Base-by-base conservation (phyloP, 1,140 invertebrate genomes). In the Amyelois transitella region DNA sequence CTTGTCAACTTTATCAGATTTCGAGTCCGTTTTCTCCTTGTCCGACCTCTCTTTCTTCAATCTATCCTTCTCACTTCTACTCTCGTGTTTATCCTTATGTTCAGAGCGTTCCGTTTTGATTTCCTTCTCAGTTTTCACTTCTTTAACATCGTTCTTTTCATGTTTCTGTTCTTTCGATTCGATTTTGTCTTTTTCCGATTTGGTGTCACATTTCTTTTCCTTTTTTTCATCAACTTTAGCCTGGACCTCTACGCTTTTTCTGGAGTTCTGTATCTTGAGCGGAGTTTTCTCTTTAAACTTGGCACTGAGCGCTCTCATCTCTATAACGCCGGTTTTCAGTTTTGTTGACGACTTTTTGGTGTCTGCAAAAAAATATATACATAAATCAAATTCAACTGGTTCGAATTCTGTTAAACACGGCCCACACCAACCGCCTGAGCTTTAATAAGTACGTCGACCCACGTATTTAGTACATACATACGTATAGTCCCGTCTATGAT, bases 281-380 rank as follows among this genome's bases (percentile, higher is more conserved):
- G 75, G 62, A 0, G 78, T 55, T 44, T 85, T 82, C 17, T 83
- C 74, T 56, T 81, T 78, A 52, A 77, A 86, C 50, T 86, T 88
- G 1, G 81, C 73, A 56, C 83, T 86, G 0, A 89, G 58, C 0
- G 87, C 83, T 66, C 88, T 62, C 88, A 89, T 89, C 58, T 89
- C 88, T 49, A 89, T 89, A 2, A 88, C 87, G 8, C 86, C 88
- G 17, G 65, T 72, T 57, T 86, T 89, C 51, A 86, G 81, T 64
- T 85, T 87, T 18, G 81, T 53, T 48, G 73, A 66, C 49, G 78
- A 69, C 54, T 81, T 84, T 51, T 77, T 83, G 0, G 72, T 25
- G 55, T 85, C 83, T 86, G 75, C 28, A 66, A 69, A 43, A 48
- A 56, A 48, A 60, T 64, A 53, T 49, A 50, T 32, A 24, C 5